phyloP scores from a whole-genome alignment of 2,797 vertebrate genomes.

The Chelmon rostratus region DNA sequence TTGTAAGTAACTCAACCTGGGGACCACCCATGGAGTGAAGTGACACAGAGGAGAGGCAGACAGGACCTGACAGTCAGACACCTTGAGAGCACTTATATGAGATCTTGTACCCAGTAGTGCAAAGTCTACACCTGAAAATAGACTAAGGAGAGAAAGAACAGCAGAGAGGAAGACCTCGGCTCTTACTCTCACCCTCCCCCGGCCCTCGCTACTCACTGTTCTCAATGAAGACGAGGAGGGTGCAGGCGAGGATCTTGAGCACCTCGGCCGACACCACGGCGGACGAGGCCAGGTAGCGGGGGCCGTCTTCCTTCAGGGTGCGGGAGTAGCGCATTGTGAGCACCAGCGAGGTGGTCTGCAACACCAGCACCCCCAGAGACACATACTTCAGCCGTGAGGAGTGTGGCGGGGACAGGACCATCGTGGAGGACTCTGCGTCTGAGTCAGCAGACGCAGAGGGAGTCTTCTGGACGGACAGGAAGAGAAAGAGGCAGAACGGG shows the following conservation, averaged over 20 bases:
- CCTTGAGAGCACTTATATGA: neutral
- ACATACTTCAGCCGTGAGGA: conserved; percentile 90
- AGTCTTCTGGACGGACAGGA: conserved; percentile 20
- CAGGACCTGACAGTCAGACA: neutral
- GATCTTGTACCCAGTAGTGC: neutral
- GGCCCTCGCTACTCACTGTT: conserved; percentile 78
- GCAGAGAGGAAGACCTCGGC: neutral
- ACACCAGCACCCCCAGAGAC: conserved; percentile 94
- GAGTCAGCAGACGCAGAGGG: neutral
- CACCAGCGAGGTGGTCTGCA: conserved; percentile 97
- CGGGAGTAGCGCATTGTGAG: conserved; percentile 98
- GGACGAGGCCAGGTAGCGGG: conserved; percentile 97
- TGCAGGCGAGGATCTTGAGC: conserved; percentile 93
- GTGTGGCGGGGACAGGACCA: conserved; percentile 22
- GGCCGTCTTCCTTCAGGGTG: conserved; percentile 92
- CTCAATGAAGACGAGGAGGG: conserved; percentile 92
- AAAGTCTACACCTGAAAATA: neutral
- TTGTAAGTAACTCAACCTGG: conserved; percentile 10
- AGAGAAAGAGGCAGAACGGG: neutral
- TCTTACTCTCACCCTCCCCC: neutral
- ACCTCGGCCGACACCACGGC: conserved; percentile 95
- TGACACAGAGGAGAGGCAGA: conserved; percentile 1
- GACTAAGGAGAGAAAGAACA: neutral
- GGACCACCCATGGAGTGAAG: conserved; percentile 2
- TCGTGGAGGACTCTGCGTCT: neutral